These are phyloP conservation scores for Hycleus cichorii DNA, from an alignment of 1,140 invertebrate species.

Conservation along the genomic window DNA sequence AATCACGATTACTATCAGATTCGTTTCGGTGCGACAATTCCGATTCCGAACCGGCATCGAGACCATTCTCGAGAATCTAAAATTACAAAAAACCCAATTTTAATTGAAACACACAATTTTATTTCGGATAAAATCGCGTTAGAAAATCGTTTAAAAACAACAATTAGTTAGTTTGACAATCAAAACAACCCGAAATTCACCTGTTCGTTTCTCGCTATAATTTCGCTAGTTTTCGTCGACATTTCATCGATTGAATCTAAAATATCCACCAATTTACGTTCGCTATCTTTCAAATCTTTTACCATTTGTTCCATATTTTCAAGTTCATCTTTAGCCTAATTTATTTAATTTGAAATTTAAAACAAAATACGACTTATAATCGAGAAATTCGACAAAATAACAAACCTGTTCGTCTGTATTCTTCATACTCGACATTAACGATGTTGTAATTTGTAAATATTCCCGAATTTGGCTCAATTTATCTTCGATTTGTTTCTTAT, in stretches of 20 bases:
- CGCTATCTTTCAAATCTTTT: constrained; percentile 38
- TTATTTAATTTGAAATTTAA: constrained; percentile 1
- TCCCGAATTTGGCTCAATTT: constrained; percentile 41
- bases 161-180: too few species aligned
- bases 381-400: neutral
- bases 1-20: constrained; percentile 32
- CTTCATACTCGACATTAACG: constrained; percentile 40
- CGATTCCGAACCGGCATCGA: constrained; percentile 21
- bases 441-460: constrained; percentile 40
- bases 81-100: neutral
- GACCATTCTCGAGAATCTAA: constrained; percentile 12
- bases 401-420: constrained; percentile 40
- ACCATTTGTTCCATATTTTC: constrained; percentile 35
- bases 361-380: neutral
- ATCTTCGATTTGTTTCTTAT: constrained; percentile 40
- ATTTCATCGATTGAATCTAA: constrained; percentile 28
- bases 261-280: constrained; percentile 35
- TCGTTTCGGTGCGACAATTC: constrained; percentile 24
- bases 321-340: constrained; percentile 26
- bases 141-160: neutral
- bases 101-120: neutral
- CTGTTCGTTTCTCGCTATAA: constrained; percentile 14
- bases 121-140: neutral
- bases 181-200: constrained; percentile 9
- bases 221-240: neutral